phyloP scores from a whole-genome alignment of 2,113 vertebrate species.

The Scomber scombrus region DNA sequence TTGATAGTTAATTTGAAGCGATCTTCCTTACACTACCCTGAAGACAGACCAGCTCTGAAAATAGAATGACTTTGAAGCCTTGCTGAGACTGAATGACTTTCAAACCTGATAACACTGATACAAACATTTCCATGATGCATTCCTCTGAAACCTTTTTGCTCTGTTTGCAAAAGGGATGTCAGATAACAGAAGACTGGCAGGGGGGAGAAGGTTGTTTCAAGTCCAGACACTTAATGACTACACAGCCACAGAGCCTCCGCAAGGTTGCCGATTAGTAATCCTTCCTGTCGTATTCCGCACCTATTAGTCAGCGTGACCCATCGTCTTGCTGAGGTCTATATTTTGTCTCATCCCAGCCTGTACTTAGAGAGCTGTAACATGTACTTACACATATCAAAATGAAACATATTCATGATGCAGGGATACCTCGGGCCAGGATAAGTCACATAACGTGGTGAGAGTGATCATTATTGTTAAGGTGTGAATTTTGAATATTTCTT shows the following conservation, averaged over 20 bases:
- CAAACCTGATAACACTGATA: constrained; percentile 69
- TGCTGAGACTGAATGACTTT: constrained; percentile 57
- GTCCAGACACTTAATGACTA: constrained; percentile 44
- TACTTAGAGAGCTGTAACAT: constrained; percentile 11
- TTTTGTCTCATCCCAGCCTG: constrained; percentile 27
- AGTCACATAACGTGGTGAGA: constrained; percentile 6
- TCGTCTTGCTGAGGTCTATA: constrained; percentile 11
- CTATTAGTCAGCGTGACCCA: constrained; percentile 52
- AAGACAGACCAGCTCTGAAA: constrained; percentile 72
- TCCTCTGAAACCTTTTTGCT: constrained; percentile 58
- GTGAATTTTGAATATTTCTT: constrained; percentile 40
- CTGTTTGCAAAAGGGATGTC: constrained; percentile 46
- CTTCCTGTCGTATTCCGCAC: constrained; percentile 38
- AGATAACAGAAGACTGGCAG: constrained; percentile 52
- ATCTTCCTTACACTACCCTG: constrained; percentile 50
- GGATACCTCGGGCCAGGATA: constrained; percentile 23
- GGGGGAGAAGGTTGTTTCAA: constrained; percentile 25
- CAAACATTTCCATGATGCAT: constrained; percentile 65
- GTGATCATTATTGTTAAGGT: constrained; percentile 27
- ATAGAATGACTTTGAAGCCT: constrained; percentile 76
- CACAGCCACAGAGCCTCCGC: constrained; percentile 21
- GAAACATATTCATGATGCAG: constrained; percentile 14
- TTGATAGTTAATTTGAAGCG: constrained; percentile 49
- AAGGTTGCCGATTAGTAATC: constrained; percentile 50
- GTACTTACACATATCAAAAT: constrained; percentile 15